phyloP scores from a whole-genome alignment of 2,888 invertebrate genomes.

The Tholera decimalis region DNA sequence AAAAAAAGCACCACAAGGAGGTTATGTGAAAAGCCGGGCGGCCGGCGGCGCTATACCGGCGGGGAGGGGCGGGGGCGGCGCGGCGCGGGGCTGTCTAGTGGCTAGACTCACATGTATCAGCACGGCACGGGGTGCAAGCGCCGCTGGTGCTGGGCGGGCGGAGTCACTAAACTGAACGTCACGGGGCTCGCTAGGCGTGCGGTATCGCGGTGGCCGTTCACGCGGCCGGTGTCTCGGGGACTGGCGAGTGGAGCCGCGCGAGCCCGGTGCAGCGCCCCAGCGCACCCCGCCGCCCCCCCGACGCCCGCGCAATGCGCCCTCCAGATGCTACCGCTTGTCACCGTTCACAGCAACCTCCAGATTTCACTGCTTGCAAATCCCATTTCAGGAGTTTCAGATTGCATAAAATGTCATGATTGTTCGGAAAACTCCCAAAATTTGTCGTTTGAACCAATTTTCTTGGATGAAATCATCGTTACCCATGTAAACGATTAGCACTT shows the following conservation, averaged over 20 bases:
- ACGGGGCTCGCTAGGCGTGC: slow-evolving; percentile 67
- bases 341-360: slow-evolving; percentile 78
- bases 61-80: slow-evolving; percentile 47
- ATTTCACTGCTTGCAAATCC: slow-evolving; percentile 60
- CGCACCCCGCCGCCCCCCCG: slow-evolving; percentile 82
- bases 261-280: slow-evolving; percentile 83
- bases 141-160: slow-evolving; percentile 81
- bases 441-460: not conserved
- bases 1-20: slow-evolving; percentile 78
- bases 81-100: slow-evolving; percentile 61
- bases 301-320: slow-evolving; percentile 83
- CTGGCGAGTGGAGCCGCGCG: slow-evolving; percentile 83
- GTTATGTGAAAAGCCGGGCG: slow-evolving; percentile 86
- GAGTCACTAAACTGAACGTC: slow-evolving; percentile 79
- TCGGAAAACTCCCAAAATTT: slow-evolving; percentile 22
- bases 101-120: slow-evolving; percentile 86
- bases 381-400: slow-evolving; percentile 29
- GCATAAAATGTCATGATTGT: not conserved
- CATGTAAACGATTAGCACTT: not conserved
- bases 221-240: slow-evolving; percentile 91
- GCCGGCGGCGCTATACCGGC: slow-evolving; percentile 68
- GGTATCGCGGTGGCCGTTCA: slow-evolving; percentile 88
- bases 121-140: slow-evolving; percentile 75
- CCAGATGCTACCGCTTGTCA: slow-evolving; percentile 80
- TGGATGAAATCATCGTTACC: not conserved